Percentiles rank a stretch among this genome's conserved stretches.
phyloP scores from a whole-genome alignment of 2,113 vertebrate species.

The Sapayoa aenigma region DNA sequence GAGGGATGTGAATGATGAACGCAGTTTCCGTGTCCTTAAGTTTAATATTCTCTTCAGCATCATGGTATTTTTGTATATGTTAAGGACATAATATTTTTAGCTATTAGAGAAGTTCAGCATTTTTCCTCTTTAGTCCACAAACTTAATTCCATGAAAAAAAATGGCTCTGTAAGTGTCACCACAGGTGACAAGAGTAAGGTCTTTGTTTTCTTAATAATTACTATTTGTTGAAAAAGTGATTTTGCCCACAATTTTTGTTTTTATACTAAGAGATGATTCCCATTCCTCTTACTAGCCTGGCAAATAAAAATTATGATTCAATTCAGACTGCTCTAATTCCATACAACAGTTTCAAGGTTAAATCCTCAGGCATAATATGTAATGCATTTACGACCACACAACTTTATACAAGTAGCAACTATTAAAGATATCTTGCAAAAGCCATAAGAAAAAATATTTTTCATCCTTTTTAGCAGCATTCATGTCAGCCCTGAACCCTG shows the following conservation, averaged over 20 bases:
- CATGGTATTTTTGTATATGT: not conserved
- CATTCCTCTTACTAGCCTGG: not conserved
- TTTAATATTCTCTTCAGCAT: not conserved
- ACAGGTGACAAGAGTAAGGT: not conserved
- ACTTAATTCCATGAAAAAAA: not conserved
- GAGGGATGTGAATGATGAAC: slow-evolving; percentile 33
- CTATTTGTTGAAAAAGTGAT: not conserved
- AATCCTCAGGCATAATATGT: not conserved
- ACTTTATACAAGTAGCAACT: not conserved
- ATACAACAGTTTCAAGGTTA: not conserved
- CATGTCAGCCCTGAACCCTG: not conserved
- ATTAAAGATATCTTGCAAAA: not conserved
- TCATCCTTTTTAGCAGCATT: not conserved
- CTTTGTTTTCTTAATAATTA: not conserved
- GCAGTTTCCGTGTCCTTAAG: slow-evolving; percentile 39
- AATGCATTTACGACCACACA: not conserved
- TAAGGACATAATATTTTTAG: slow-evolving; percentile 27
- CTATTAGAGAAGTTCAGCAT: not conserved
- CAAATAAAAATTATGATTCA: not conserved
- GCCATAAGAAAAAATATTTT: not conserved
- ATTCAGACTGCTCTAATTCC: not conserved
- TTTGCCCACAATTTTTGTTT: slow-evolving; percentile 18
- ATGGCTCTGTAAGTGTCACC: not conserved
- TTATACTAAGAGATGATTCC: not conserved
- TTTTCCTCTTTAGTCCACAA: not conserved